Percentiles rank a stretch among this genome's conserved stretches.
phyloP scores from a whole-genome alignment of 2,113 vertebrate species.

The Pica pica region DNA sequence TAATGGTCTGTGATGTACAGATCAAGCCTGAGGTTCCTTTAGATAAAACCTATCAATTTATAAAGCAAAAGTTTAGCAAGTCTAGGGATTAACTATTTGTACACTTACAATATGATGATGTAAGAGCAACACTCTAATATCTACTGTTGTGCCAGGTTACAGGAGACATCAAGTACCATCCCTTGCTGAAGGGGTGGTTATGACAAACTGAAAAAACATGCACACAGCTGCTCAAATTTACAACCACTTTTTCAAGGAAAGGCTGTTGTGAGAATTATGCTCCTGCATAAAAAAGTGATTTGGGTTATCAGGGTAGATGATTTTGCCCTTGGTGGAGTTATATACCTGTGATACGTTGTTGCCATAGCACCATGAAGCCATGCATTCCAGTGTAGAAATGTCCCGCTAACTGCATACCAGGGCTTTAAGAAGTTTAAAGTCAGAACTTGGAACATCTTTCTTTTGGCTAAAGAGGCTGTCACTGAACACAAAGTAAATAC shows the following conservation, averaged over 20 bases:
- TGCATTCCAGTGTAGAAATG: not conserved
- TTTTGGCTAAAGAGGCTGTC: not conserved
- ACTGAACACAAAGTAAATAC: not conserved
- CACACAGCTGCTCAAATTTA: not conserved
- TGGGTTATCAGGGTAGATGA: not conserved
- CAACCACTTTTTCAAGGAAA: not conserved
- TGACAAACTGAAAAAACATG: not conserved
- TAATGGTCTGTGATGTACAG: not conserved
- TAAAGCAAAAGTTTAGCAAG: not conserved
- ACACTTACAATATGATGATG: not conserved
- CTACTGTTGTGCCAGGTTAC: not conserved
- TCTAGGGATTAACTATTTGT: not conserved
- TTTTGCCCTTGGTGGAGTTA: not conserved
- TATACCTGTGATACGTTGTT: not conserved
- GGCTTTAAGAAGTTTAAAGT: not conserved
- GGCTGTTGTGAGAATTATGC: not conserved
- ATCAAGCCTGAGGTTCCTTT: not conserved
- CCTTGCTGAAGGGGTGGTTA: not conserved
- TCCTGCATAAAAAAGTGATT: not conserved
- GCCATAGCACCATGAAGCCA: not conserved
- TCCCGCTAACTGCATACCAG: not conserved
- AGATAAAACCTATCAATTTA: not conserved
- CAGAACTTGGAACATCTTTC: not conserved
- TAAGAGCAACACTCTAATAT: not conserved
- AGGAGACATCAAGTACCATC: not conserved